phyloP scores from a whole-genome alignment of 2,113 vertebrate genomes.

The Colinus virginianus region DNA sequence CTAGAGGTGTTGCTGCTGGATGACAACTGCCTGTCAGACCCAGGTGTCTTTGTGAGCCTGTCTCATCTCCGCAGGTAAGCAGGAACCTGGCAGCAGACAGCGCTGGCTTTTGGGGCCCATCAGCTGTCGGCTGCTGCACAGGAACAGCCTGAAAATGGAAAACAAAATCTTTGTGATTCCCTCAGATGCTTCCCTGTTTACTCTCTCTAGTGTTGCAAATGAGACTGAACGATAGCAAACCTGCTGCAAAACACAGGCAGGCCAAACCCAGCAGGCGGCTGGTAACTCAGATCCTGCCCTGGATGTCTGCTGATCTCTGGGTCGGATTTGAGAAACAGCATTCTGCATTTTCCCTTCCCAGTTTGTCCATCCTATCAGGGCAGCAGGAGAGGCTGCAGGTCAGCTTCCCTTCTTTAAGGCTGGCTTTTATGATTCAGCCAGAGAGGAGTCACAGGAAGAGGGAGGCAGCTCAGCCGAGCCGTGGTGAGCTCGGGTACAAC shows the following conservation, averaged over 20 bases:
- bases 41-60: slow-evolving; percentile 81
- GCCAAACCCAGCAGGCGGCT: background rate
- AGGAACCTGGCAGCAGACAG: background rate
- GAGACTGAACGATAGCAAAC: background rate
- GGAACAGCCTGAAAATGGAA: background rate
- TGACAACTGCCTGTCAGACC: slow-evolving; percentile 82
- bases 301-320: background rate
- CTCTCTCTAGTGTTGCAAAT: background rate
- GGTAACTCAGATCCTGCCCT: background rate
- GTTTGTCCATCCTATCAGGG: background rate
- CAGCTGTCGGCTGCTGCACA: background rate
- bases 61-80: slow-evolving; percentile 80
- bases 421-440: background rate
- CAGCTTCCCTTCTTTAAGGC: background rate
- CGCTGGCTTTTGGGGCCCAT: background rate
- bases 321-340: background rate
- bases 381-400: background rate
- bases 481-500: background rate
- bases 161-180: background rate
- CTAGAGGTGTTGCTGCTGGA: slow-evolving; percentile 87
- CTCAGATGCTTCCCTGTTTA: background rate
- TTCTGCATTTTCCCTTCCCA: background rate
- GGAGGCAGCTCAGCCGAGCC: background rate
- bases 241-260: background rate
- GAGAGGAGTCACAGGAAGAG: background rate